Conservation (phyloP, 2,797 vertebrate species). For the Mallotus villosus region DNA sequence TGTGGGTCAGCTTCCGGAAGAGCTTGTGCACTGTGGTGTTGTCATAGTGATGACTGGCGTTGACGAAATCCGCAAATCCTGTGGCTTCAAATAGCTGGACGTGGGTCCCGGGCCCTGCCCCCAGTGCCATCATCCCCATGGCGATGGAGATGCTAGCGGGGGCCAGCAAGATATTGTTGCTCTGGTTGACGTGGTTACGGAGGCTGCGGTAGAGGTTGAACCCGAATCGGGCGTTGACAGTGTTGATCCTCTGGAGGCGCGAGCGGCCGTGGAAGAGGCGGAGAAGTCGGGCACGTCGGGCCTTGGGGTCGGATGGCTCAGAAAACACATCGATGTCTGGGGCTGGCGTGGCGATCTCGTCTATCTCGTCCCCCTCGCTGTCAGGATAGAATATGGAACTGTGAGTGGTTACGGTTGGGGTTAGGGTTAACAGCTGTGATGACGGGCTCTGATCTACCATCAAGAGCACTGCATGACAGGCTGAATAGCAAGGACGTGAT, state of each 20-base stretch:
- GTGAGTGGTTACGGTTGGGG: background rate
- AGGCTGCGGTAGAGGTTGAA: slow-evolving; percentile 89
- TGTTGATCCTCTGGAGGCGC: slow-evolving; percentile 90
- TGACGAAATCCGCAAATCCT: slow-evolving; percentile 89
- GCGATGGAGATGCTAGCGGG: slow-evolving; percentile 94
- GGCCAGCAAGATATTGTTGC: slow-evolving; percentile 90
- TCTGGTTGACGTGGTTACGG: slow-evolving; percentile 77
- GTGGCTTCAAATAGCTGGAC: slow-evolving; percentile 81
- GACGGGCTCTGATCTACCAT: too few relatives aligned
- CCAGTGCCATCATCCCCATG: slow-evolving; percentile 93
- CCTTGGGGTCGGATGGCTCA: slow-evolving; percentile 77
- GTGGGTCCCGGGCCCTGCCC: slow-evolving; percentile 77
- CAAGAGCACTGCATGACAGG: background rate
- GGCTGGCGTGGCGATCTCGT: slow-evolving; percentile 80
- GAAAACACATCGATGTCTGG: slow-evolving; percentile 80
- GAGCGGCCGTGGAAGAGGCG: slow-evolving; percentile 87
- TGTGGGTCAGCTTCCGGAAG: slow-evolving; percentile 92
- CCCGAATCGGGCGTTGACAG: slow-evolving; percentile 87
- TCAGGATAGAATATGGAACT: slow-evolving; percentile 35
- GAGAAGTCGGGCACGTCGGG: slow-evolving; percentile 80
- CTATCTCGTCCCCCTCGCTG: slow-evolving; percentile 78
- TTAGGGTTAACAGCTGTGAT: background rate
- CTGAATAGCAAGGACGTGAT: background rate
- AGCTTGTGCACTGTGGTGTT: slow-evolving; percentile 90
- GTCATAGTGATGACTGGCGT: slow-evolving; percentile 90